Evolutionary conservation across 2,888 invertebrate genomes (phyloP).

Genomic region (Nesidiocoris tenuis): DNA sequence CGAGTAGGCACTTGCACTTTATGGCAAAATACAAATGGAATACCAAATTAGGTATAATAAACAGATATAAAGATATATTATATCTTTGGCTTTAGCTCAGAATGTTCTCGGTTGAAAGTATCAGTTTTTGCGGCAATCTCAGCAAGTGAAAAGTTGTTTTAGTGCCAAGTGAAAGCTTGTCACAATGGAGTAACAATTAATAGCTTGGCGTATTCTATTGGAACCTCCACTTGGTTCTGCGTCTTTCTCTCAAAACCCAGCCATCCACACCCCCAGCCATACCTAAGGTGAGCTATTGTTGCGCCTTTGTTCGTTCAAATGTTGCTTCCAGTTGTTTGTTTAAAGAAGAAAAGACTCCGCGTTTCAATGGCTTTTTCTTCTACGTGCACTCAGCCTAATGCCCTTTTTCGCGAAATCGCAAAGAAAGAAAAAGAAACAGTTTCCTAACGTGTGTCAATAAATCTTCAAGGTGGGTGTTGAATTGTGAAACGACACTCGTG

Average conservation of each 20-base stretch:
- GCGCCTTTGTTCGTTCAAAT: slow-evolving; percentile 12
- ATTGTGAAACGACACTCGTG: neutral
- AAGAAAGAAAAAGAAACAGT: neutral
- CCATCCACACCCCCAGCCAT: neutral
- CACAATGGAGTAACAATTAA: neutral
- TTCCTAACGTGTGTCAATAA: neutral
- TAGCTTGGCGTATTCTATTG: no score
- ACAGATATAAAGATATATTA: no score
- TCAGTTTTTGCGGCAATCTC: no score
- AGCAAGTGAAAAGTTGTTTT: no score
- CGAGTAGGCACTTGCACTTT: no score
- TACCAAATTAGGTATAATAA: no score
- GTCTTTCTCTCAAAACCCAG: neutral
- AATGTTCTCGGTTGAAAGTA: no score
- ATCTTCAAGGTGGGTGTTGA: neutral
- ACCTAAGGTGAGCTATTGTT: neutral
- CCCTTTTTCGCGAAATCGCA: neutral
- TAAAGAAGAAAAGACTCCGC: slow-evolving; percentile 18
- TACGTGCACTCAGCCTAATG: slow-evolving; percentile 19
- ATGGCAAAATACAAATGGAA: no score
- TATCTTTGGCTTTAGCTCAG: no score
- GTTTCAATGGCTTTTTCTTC: slow-evolving; percentile 24
- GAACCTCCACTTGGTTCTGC: no score
- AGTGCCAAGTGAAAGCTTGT: no score
- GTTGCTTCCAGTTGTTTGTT: slow-evolving; percentile 14